Conservation (phyloP, 1,140 invertebrate genomes). For the Papilio polyxenes region DNA sequence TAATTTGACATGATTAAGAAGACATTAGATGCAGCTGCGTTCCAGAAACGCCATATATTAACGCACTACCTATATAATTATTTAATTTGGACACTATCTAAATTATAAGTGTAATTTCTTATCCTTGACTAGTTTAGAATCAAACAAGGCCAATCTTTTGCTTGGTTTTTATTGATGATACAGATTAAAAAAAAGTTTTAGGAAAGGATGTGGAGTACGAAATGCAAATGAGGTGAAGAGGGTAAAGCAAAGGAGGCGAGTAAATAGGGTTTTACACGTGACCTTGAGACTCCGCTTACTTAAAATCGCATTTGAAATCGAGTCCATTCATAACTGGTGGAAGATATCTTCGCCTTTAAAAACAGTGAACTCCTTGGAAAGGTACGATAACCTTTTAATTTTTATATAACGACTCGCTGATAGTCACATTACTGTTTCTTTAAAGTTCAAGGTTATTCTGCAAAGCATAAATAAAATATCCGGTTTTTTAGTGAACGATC, state of each 20-base stretch:
- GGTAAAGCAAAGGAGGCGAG: not conserved
- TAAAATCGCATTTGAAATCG: not conserved
- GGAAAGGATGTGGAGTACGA: no score
- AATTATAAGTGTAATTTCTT: not conserved
- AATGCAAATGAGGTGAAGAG: no score
- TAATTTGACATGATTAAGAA: constrained; percentile 38
- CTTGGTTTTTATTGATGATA: no score
- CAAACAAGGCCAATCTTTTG: no score
- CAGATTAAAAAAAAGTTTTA: no score
- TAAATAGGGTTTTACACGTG: not conserved
- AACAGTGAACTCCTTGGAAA: not conserved
- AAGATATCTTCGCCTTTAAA: not conserved
- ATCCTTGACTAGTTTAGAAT: no score
- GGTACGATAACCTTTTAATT: constrained; percentile 8
- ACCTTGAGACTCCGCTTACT: no score
- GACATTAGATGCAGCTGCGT: constrained; percentile 32
- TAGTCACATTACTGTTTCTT: not conserved
- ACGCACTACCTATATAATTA: not conserved
- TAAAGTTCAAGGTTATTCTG: not conserved
- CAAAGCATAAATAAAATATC: not conserved
- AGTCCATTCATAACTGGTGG: not conserved
- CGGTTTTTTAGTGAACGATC: not conserved
- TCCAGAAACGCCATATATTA: constrained; percentile 4
- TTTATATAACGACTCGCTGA: not conserved
- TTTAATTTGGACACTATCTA: not conserved